Percentiles rank a stretch among this genome's conserved stretches.
Conservation (phyloP, 2,797 vertebrate genomes). For the Urocyon cinereoargenteus region DNA sequence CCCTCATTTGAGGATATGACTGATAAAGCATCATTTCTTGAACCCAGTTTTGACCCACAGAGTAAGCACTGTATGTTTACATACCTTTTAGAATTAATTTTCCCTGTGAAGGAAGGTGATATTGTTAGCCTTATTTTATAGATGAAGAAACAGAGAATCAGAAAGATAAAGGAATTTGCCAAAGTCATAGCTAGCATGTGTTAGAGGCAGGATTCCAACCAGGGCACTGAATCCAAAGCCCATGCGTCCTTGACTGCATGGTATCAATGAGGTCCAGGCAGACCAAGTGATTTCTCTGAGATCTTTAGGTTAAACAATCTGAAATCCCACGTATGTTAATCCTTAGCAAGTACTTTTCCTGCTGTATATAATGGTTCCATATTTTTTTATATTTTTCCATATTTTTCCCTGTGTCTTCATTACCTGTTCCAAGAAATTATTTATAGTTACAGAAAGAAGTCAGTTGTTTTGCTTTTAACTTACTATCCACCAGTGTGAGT, state of each 20-base stretch:
- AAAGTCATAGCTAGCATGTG: not conserved
- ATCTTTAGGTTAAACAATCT: not conserved
- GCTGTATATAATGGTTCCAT: not conserved
- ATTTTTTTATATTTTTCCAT: not conserved
- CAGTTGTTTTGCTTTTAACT: not conserved
- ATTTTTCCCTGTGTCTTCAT: not conserved
- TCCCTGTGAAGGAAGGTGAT: not conserved
- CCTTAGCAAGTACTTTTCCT: not conserved
- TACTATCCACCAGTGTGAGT: not conserved
- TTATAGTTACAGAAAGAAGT: not conserved
- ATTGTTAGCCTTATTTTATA: not conserved
- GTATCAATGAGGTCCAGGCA: not conserved
- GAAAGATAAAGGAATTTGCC: not conserved
- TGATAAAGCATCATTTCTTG: not conserved
- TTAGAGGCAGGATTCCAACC: not conserved
- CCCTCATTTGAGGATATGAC: not conserved
- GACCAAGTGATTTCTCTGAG: not conserved
- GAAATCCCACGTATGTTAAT: not conserved
- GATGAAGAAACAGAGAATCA: not conserved
- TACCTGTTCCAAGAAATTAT: conserved; percentile 23
- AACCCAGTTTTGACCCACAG: not conserved
- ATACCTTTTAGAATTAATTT: not conserved
- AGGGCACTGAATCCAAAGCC: not conserved
- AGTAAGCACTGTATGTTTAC: not conserved
- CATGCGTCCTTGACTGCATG: accelerated